Percentiles rank a stretch among this genome's conserved stretches.
Evolutionary conservation across 2,888 invertebrate species (phyloP).

Genomic region (Tanytarsus gracilentus): DNA sequence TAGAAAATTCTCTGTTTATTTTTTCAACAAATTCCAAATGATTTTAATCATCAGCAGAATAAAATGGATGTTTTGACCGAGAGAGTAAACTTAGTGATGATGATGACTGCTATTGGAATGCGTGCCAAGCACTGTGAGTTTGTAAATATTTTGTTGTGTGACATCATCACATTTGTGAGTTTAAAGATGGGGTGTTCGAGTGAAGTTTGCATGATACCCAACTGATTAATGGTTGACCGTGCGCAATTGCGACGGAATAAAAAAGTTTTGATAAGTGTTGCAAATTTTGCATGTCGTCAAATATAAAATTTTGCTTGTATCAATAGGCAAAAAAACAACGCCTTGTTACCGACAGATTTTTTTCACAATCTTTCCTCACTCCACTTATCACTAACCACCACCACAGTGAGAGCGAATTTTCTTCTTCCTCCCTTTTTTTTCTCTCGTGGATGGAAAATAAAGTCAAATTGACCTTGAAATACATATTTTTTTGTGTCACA

Average conservation of each 20-base stretch:
- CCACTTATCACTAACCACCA: no score
- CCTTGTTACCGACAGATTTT: no score
- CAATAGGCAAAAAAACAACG: no score
- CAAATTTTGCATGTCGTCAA: no score
- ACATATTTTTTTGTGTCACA: slow-evolving; percentile 16
- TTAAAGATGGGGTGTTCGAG: not conserved
- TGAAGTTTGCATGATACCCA: not conserved
- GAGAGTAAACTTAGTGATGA: not conserved
- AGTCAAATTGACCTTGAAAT: slow-evolving; percentile 25
- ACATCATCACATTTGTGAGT: not conserved
- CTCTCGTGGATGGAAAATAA: not conserved
- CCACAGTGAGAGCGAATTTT: slow-evolving; percentile 5
- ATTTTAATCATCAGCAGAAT: not conserved
- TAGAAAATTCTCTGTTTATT: no score
- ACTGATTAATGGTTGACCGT: no score
- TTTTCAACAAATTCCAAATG: no score
- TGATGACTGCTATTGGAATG: not conserved
- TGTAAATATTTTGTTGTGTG: not conserved
- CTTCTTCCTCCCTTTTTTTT: no score
- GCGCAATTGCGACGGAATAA: no score
- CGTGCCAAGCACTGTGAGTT: not conserved
- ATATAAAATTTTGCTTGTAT: no score
- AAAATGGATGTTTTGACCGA: not conserved
- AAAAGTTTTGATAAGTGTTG: no score
- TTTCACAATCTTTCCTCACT: no score